These are phyloP conservation scores for Chrysochloris asiatica DNA, from an alignment of 2,113 vertebrate species.

Conservation along the genomic window DNA sequence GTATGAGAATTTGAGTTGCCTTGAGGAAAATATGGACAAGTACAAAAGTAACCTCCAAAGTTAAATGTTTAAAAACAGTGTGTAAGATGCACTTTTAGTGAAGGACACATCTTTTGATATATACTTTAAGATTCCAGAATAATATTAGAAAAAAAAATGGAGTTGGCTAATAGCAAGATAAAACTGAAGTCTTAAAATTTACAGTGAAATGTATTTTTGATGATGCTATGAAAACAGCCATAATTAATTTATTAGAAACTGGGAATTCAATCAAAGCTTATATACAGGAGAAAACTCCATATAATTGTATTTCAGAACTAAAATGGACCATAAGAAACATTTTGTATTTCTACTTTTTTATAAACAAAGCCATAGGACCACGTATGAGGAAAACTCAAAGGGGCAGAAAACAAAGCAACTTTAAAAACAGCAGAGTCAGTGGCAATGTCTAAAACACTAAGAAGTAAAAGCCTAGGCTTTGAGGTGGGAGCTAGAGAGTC, in stretches of 20 bases:
- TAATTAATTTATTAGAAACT: slow-evolving; percentile 53
- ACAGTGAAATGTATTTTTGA: slow-evolving; percentile 23
- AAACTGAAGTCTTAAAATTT: slow-evolving; percentile 28
- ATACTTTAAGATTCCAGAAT: background rate
- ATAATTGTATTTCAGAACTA: background rate
- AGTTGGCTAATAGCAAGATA: background rate
- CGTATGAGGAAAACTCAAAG: background rate
- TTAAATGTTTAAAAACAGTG: slow-evolving; percentile 34
- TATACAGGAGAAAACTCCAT: background rate
- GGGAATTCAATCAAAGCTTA: slow-evolving; percentile 1
- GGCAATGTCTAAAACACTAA: background rate
- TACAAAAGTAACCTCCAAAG: background rate
- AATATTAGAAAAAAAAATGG: slow-evolving; percentile 17
- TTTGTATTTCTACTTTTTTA: background rate
- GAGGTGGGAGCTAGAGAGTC: background rate
- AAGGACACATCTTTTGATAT: background rate
- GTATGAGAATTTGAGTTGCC: background rate
- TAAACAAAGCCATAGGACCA: slow-evolving; percentile 18
- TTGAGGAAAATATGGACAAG: background rate
- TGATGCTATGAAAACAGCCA: slow-evolving; percentile 54
- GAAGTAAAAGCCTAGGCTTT: slow-evolving; percentile 14
- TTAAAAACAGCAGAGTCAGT: background rate
- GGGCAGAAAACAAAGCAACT: slow-evolving; percentile 5
- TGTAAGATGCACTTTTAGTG: background rate
- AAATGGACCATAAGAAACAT: background rate